Conservation (phyloP, 2,888 invertebrate species). For the Caradrina kadenii region DNA sequence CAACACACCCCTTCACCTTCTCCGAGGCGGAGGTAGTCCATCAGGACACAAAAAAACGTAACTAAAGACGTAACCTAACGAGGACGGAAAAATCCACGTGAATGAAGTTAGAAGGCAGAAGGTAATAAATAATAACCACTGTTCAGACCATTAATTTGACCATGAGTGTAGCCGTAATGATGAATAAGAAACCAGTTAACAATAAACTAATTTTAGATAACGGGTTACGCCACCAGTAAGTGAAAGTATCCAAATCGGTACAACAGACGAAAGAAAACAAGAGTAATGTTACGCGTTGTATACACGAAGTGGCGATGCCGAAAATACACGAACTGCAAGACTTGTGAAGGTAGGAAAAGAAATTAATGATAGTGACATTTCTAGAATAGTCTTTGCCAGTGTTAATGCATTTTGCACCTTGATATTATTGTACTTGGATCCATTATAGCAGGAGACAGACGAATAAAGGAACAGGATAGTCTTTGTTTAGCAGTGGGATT, state of each 20-base stretch:
- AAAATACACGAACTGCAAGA: background rate
- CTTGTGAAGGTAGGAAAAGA: background rate
- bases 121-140: background rate
- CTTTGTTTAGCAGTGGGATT: too few species aligned
- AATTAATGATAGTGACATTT: too few species aligned
- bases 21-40: too few species aligned
- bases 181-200: constrained; percentile 15
- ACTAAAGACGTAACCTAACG: too few species aligned
- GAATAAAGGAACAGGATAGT: too few species aligned
- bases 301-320: background rate
- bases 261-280: constrained; percentile 49
- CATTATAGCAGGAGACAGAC: too few species aligned
- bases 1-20: too few species aligned
- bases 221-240: constrained; percentile 42
- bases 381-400: too few species aligned
- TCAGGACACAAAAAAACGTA: too few species aligned
- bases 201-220: constrained; percentile 37
- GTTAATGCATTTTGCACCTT: too few species aligned
- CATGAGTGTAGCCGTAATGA: background rate
- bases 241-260: constrained; percentile 52
- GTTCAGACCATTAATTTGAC: background rate
- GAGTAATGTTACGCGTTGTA: constrained; percentile 21
- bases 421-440: too few species aligned
- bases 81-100: too few species aligned
- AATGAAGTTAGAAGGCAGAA: background rate